phyloP scores from a whole-genome alignment of 2,888 invertebrate species.

The Dicyrtomina minuta region DNA sequence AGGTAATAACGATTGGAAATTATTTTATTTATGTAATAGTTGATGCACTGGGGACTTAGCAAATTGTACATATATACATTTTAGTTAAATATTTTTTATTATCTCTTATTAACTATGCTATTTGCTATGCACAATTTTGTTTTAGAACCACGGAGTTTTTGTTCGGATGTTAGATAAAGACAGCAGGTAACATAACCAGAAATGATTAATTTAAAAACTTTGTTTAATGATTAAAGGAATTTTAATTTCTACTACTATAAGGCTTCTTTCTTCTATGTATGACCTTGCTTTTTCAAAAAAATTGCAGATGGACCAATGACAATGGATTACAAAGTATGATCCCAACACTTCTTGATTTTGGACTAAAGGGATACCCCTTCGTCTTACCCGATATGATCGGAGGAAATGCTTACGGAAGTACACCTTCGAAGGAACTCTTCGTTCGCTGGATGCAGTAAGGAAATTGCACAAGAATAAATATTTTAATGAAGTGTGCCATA shows the following conservation, averaged over 20 bases:
- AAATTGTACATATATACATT: too few species aligned
- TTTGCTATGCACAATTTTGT: not conserved
- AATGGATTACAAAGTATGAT: constrained; percentile 57
- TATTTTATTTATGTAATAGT: too few species aligned
- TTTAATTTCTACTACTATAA: too few species aligned
- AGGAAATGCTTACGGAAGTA: constrained; percentile 56
- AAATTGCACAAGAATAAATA: too few species aligned
- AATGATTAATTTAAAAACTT: too few species aligned
- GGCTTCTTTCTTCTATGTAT: constrained; percentile 53
- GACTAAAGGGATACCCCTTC: constrained; percentile 66
- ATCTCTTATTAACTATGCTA: too few species aligned
- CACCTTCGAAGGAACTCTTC: constrained; percentile 64
- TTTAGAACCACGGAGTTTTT: not conserved
- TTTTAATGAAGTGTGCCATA: too few species aligned
- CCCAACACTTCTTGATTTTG: constrained; percentile 59
- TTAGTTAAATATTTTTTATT: too few species aligned
- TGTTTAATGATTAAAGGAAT: too few species aligned
- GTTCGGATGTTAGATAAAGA: constrained; percentile 69
- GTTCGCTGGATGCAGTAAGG: constrained; percentile 81
- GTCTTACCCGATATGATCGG: constrained; percentile 75
- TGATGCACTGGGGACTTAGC: too few species aligned
- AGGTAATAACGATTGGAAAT: constrained; percentile 57
- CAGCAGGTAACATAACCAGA: constrained; percentile 29
- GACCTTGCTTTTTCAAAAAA: too few species aligned
- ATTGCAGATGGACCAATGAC: not conserved